These are phyloP conservation scores for Plebejus melissa DNA, from an alignment of 2,888 invertebrate species.

Conservation along the genomic window DNA sequence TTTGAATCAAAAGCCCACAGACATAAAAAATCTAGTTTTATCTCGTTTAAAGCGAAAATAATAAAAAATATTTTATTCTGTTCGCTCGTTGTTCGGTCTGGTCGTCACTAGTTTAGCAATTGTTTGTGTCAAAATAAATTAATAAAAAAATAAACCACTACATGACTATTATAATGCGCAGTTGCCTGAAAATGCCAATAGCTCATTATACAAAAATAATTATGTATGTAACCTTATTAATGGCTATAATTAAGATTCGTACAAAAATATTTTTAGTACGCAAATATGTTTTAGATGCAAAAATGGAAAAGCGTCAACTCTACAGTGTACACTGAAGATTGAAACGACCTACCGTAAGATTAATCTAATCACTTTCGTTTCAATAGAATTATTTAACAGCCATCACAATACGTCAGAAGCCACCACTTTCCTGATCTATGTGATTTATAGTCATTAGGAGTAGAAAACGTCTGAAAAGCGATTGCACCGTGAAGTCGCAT, in stretches of 20 bases:
- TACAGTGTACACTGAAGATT: background rate
- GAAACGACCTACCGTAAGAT: background rate
- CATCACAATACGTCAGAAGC: conserved; percentile 15
- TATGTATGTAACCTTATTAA: background rate
- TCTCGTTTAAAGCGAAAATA: background rate
- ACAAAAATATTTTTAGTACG: background rate
- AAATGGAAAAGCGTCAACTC: background rate
- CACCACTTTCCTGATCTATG: conserved; percentile 5
- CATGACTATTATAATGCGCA: background rate
- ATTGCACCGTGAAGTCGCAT: background rate
- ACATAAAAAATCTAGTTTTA: background rate
- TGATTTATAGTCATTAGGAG: conserved; percentile 7
- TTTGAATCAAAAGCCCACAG: conserved; percentile 20
- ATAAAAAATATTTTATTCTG: background rate
- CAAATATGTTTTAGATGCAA: background rate
- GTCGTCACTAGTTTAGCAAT: background rate
- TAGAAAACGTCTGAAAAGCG: conserved; percentile 9
- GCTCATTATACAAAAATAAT: background rate
- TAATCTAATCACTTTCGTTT: background rate
- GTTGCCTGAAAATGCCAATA: background rate
- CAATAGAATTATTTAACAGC: background rate
- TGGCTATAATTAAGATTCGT: background rate
- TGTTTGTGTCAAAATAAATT: background rate
- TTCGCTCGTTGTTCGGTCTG: background rate
- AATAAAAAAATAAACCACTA: background rate